Evolutionary conservation across 2,797 vertebrate species (phyloP).

Genomic region (Cyclura pinguis): DNA sequence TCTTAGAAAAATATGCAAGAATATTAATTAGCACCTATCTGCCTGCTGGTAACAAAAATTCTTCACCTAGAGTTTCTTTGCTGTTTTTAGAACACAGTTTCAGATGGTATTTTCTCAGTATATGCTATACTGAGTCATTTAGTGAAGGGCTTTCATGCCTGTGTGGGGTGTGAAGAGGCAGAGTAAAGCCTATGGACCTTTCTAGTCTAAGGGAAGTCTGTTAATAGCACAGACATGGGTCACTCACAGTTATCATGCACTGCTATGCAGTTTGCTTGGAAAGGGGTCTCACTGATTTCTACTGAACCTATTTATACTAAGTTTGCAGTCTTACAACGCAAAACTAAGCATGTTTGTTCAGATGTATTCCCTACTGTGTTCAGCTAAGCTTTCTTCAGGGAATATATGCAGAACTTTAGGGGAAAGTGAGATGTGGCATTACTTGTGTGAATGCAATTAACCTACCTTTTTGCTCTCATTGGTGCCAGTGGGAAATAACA

Average conservation of each 20-base stretch:
- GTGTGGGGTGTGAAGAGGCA: neutral
- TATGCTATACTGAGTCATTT: neutral
- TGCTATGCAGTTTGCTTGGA: neutral
- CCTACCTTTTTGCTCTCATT: neutral
- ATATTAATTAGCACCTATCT: conserved; percentile 76
- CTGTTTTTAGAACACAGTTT: conserved; percentile 21
- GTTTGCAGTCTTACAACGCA: neutral
- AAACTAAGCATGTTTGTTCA: neutral
- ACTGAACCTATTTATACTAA: neutral
- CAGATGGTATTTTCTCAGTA: conserved; percentile 10
- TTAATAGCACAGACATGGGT: neutral
- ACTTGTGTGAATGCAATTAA: conserved; percentile 1
- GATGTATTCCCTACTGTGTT: neutral
- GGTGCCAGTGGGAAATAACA: neutral
- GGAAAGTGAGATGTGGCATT: neutral
- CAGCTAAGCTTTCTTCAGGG: neutral
- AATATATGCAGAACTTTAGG: neutral
- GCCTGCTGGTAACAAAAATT: conserved; percentile 67
- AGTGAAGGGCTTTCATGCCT: neutral
- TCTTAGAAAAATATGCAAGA: conserved; percentile 71
- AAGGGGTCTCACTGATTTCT: neutral
- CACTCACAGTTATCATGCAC: neutral
- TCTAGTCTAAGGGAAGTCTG: neutral
- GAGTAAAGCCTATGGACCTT: neutral
- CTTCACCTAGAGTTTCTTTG: conserved; percentile 9